Conservation (phyloP, 1,140 invertebrate genomes). For the Holotrichia oblita region DNA sequence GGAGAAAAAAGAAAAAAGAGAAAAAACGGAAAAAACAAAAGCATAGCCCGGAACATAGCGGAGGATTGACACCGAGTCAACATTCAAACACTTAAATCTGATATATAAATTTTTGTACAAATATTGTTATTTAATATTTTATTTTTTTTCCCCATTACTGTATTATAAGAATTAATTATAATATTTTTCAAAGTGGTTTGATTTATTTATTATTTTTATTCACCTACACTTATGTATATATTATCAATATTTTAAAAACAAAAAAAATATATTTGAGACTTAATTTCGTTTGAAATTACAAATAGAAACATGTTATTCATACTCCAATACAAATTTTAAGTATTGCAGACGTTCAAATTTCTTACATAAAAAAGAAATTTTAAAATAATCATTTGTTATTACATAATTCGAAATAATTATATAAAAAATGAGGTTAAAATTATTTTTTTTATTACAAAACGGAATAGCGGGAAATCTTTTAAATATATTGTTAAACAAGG, state of each 20-base stretch:
- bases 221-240: too few relatives aligned
- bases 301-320: too few relatives aligned
- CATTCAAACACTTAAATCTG: conserved; percentile 69
- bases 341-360: too few relatives aligned
- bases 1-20: conserved; percentile 95
- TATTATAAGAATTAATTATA: conserved; percentile 40
- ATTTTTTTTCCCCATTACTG: conserved; percentile 40
- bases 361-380: too few relatives aligned
- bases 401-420: too few relatives aligned
- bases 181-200: conserved; percentile 19
- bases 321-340: too few relatives aligned
- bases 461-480: neutral
- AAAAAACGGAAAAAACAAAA: conserved; percentile 95
- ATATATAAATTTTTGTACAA: conserved; percentile 37
- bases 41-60: conserved; percentile 86
- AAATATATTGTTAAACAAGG: neutral
- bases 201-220: neutral
- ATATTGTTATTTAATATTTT: conserved; percentile 40
- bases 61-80: conserved; percentile 75
- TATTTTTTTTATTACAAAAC: too few relatives aligned
- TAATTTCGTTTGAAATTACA: too few relatives aligned
- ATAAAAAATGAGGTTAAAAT: too few relatives aligned
- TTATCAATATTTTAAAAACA: too few relatives aligned
- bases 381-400: too few relatives aligned
- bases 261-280: too few relatives aligned